Evolutionary conservation across 2,113 vertebrate genomes (phyloP).

Genomic region (Cyanistes caeruleus): DNA sequence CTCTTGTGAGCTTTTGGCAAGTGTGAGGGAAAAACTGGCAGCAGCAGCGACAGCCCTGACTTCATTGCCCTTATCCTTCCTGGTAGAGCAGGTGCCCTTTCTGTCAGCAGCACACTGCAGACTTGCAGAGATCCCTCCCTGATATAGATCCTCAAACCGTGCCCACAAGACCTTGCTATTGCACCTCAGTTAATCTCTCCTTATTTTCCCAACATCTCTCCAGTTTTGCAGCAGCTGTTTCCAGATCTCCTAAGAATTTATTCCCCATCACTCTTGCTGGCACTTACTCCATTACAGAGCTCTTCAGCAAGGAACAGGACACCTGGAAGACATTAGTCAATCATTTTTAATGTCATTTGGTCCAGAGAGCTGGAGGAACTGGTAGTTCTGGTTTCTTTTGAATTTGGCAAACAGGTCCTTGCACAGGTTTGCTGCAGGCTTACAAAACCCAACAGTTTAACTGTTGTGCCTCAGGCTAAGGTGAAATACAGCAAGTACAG

Average conservation of each 20-base stretch:
- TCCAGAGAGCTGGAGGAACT: background rate
- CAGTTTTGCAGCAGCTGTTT: background rate
- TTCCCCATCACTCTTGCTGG: background rate
- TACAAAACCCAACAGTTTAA: background rate
- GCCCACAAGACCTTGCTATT: background rate
- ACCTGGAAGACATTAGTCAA: background rate
- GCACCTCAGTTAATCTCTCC: accelerated
- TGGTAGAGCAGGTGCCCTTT: background rate
- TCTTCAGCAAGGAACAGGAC: background rate
- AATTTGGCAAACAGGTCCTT: accelerated
- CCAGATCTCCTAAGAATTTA: background rate
- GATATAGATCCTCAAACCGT: background rate
- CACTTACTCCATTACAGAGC: background rate
- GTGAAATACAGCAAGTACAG: background rate
- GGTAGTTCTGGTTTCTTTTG: background rate
- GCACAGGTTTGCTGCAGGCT: background rate
- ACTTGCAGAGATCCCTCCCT: background rate
- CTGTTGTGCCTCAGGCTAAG: background rate
- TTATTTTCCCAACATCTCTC: background rate
- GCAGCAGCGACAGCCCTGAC: background rate
- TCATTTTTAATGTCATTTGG: background rate
- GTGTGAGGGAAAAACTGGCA: background rate
- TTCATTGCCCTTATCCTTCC: background rate
- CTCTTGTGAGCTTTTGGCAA: background rate
- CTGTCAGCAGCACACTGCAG: background rate